Conservation (phyloP, 2,888 invertebrate genomes). For the Brachyptera putata region DNA sequence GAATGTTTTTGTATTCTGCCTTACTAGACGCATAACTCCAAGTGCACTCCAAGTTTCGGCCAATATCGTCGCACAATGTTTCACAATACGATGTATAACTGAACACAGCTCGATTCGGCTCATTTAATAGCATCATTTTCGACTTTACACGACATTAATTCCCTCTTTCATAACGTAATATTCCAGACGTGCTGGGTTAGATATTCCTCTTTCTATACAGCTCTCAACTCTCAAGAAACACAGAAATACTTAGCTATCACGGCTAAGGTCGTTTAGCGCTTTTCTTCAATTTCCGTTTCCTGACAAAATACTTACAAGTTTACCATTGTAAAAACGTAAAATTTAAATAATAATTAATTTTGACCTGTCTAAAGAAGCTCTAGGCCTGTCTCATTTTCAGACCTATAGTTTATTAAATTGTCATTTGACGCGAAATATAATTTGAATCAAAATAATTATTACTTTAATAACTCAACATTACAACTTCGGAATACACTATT, state of each 20-base stretch:
- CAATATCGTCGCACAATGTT: conserved; percentile 36
- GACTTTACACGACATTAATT: conserved; percentile 38
- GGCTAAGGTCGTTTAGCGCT: conserved; percentile 43
- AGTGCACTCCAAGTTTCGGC: conserved; percentile 36
- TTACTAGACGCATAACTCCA: conserved; percentile 38
- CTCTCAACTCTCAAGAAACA: conserved; percentile 45
- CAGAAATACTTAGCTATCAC: conserved; percentile 54
- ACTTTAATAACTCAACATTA: conserved; percentile 13
- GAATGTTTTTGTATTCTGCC: conserved; percentile 42
- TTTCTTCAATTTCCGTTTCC: conserved; percentile 25
- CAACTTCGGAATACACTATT: conserved; percentile 16
- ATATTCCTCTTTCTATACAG: conserved; percentile 42
- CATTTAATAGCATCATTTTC: conserved; percentile 33
- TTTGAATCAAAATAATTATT: conserved; percentile 25
- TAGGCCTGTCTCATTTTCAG: too few relatives aligned
- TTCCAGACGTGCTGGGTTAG: conserved; percentile 36
- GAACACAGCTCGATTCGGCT: conserved; percentile 37
- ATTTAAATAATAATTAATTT: too few relatives aligned
- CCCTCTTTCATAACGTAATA: conserved; percentile 37
- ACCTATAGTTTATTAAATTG: conserved; percentile 6
- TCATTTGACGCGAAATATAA: conserved; percentile 13
- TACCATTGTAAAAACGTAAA: conserved; percentile 10
- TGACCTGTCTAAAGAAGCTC: too few relatives aligned
- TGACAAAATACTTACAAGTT: conserved; percentile 15
- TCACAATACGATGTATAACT: conserved; percentile 37